Percentiles rank a stretch among this genome's conserved stretches.
phyloP scores from a whole-genome alignment of 2,888 invertebrate genomes.

The Callyntrura sp. region DNA sequence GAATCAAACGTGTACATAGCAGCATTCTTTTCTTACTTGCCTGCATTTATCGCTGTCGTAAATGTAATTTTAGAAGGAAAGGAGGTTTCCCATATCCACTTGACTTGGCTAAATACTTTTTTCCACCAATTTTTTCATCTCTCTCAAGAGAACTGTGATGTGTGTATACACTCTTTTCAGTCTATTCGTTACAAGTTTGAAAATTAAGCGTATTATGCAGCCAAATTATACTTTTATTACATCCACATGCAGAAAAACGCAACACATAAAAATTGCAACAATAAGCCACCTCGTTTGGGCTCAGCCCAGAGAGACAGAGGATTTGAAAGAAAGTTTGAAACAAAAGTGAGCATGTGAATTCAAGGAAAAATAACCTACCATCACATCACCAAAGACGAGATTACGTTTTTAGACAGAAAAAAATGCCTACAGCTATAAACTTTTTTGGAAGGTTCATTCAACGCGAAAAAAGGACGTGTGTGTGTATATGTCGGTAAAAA shows the following conservation, averaged over 20 bases:
- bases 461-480: constrained; percentile 66
- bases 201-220: constrained; percentile 33
- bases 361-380: constrained; percentile 55
- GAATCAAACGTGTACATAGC: constrained; percentile 24
- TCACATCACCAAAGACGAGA: constrained; percentile 30
- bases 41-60: background rate
- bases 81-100: constrained; percentile 12
- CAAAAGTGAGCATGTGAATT: constrained; percentile 65
- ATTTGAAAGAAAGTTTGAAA: constrained; percentile 45
- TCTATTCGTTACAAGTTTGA: constrained; percentile 15
- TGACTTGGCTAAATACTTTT: constrained; percentile 9
- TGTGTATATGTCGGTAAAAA: constrained; percentile 39
- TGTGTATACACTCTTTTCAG: too few species aligned
- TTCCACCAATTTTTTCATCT: background rate
- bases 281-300: constrained; percentile 36
- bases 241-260: constrained; percentile 33
- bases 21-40: background rate
- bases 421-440: constrained; percentile 59
- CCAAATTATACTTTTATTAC: constrained; percentile 40
- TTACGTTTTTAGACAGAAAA: constrained; percentile 4
- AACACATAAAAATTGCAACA: constrained; percentile 35
- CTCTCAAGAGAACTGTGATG: background rate
- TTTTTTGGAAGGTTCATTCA: constrained; percentile 68
- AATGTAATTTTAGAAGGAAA: background rate
- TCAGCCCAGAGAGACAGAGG: background rate